phyloP scores from a whole-genome alignment of 2,113 vertebrate species.

The Mustelus asterias region DNA sequence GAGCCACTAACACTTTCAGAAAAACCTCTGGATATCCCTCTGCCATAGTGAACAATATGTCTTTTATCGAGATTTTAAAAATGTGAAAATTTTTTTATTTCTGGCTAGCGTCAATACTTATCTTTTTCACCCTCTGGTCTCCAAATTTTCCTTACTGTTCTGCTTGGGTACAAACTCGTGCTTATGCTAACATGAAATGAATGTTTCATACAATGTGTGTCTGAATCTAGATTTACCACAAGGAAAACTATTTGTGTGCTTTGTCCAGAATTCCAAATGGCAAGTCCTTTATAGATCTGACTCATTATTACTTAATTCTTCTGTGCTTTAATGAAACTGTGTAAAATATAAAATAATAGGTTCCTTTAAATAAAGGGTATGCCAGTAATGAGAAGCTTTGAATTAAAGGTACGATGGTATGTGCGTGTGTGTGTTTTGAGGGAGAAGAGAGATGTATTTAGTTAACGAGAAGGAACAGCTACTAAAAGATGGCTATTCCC shows the following conservation, averaged over 20 bases:
- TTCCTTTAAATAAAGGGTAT: background rate
- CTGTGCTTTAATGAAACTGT: background rate
- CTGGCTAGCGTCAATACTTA: background rate
- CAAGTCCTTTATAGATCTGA: background rate
- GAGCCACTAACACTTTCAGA: background rate
- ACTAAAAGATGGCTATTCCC: background rate
- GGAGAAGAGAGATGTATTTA: background rate
- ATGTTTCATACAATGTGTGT: background rate
- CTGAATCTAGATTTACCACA: background rate
- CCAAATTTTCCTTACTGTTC: background rate
- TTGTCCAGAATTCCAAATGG: background rate
- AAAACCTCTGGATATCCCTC: background rate
- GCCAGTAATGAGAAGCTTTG: background rate
- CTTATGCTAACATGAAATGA: background rate
- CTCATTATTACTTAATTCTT: background rate
- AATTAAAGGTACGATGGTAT: background rate
- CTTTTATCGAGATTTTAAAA: background rate
- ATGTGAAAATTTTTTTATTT: background rate
- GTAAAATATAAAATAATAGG: background rate
- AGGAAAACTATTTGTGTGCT: background rate
- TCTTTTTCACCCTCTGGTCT: background rate
- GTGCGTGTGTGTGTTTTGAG: background rate
- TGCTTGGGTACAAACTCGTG: background rate
- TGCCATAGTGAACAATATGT: background rate
- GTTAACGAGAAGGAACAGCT: background rate